Evolutionary conservation across 2,888 invertebrate genomes (phyloP), one percentile per base, ranked within the genome.

Genomic region (Hydrotaea diabolus): DNA sequence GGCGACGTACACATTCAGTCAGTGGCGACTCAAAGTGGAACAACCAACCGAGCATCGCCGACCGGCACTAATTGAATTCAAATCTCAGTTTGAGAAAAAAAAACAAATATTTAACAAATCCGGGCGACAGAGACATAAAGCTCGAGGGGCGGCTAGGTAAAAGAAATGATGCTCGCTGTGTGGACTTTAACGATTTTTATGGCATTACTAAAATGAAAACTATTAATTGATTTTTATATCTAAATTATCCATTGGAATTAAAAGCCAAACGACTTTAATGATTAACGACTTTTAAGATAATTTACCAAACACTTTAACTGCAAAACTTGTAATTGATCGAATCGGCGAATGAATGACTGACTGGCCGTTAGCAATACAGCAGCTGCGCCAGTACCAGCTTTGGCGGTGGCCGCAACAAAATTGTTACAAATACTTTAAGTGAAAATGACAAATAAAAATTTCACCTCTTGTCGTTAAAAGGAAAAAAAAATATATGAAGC

Each of bases 191-290:
- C 26, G 13, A 59, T 59, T 9, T 59, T 59, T 26, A 59, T 59
- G 59, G 59, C 59, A 55, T 59, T 59, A 26, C 26, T 59, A 13
- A 26, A 59, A 59, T 69, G 69, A 46, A 46, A 23, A 46, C 69
- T 69, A 69, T 69, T 69, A 69, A 69, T 69, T 69, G 69, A 21
- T 69, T 46, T 62, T 69, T 69, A 69, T 69, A 69, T 69, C 69
- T 69, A 43, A 69, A 69, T 69, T 69, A 69, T 69, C 69, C 46
- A 69, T 5, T 46, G 69, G 69, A 23, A 69, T 69, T 69, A 46
- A 69, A 69, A 69, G 46, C 23, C 69, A 69, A 69, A 69, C 46
- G 46, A 23, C 69, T 69, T 46, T 69, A 69, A 69, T 69, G 69
- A 69, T 69, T 69, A 69, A 69, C 69, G 69, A 69, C 69, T 46